Evolutionary conservation across 2,797 vertebrate genomes (phyloP), one percentile per base, ranked within the genome.

Genomic region (Microchirus variegatus): DNA sequence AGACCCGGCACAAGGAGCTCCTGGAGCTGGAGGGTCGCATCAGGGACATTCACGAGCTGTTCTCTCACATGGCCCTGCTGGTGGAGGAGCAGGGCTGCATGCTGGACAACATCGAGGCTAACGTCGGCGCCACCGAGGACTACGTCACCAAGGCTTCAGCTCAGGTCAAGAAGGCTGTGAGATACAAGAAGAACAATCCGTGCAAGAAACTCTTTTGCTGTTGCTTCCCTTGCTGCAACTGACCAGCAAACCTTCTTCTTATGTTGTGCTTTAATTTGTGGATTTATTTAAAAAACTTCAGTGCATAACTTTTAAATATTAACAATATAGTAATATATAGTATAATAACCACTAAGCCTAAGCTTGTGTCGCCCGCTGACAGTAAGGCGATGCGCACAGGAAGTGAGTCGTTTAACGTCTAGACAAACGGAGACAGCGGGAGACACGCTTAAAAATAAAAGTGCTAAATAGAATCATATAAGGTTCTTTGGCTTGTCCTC

Each of bases 1-100:
- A 99, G 91, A 96, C 88, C 19, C 93, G 97, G 7, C 97, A 98
- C 87, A 95, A 94, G 70, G 97, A 99, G 89, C 91, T 99, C 44
- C 83, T 97, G 81, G 95, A 95, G 67, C 88, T 99, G 74, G 98
- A 99, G 92, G 72, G 89, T 15, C 96, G 98, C 53, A 95, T 99
- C 80, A 89, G 90, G 46, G 96, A 98, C 48, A 92, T 99, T 53
- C 96, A 94, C 0, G 96, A 98, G 40, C 94, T 99, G 18, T 99
- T 99, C 86, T 87, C 95, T 67, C 96, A 98, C 81, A 93, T 99
- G 91, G 96, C 95, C 0, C 44, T 93, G 80, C 81, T 98, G 70
- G 96, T 98, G 80, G 97, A 99, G 86, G 90, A 98, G 78, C 98
- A 99, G 89, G 95, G 95, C 0, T 89, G 87, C 87, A 95, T 94